phyloP scores from a whole-genome alignment of 2,797 vertebrate genomes.

The Gadopsis bispinosus region DNA sequence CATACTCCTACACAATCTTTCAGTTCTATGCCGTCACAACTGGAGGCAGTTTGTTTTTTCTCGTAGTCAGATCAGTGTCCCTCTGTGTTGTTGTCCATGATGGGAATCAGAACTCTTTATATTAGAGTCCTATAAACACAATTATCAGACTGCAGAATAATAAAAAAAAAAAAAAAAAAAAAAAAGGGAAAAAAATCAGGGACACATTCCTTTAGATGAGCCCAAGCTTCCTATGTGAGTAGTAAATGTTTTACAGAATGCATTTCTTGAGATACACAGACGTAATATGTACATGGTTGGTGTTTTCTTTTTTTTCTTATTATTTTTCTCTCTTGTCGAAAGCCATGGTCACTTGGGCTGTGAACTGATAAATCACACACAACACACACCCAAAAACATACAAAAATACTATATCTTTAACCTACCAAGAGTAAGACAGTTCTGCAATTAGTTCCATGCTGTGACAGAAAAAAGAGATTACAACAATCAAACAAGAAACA shows the following conservation, averaged over 20 bases:
- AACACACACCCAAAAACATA: constrained; percentile 97
- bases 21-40: constrained; percentile 86
- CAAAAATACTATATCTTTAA: constrained; percentile 99
- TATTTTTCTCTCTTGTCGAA: constrained; percentile 73
- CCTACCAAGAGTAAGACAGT: constrained; percentile 99
- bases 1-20: constrained; percentile 93
- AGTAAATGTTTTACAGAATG: constrained; percentile 85
- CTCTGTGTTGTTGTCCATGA: constrained; percentile 77
- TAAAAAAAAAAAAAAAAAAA: constrained; percentile 59
- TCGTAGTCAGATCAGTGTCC: constrained; percentile 87
- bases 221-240: constrained; percentile 84
- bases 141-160: constrained; percentile 79
- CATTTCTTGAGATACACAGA: constrained; percentile 87
- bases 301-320: constrained; percentile 45
- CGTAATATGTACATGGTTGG: constrained; percentile 92
- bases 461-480: constrained; percentile 96
- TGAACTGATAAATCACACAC: constrained; percentile 95
- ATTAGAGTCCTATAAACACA: constrained; percentile 75
- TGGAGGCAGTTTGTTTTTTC: constrained; percentile 75
- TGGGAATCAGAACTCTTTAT: constrained; percentile 75
- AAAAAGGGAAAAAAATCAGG: constrained; percentile 61
- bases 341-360: constrained; percentile 96
- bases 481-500: constrained; percentile 95
- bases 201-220: constrained; percentile 85
- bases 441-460: constrained; percentile 98